Evolutionary conservation across 1,140 invertebrate species (phyloP).

Genomic region (Apis florea): DNA sequence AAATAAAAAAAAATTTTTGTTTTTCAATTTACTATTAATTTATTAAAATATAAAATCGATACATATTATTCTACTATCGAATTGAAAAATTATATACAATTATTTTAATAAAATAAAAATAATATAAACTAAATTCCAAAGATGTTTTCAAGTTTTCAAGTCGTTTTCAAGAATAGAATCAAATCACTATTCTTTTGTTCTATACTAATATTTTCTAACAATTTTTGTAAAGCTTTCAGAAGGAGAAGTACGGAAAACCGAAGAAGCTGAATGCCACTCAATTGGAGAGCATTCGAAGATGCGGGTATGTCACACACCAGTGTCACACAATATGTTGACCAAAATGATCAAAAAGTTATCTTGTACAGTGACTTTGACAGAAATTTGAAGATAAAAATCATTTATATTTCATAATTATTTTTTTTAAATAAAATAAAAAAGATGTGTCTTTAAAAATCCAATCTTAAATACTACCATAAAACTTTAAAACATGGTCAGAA

Average conservation of each 20-base stretch:
- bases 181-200: background rate
- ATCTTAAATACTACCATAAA: background rate
- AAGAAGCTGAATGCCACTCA: conserved; percentile 92
- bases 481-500: background rate
- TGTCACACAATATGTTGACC: conserved; percentile 60
- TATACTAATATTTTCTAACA: conserved; percentile 68
- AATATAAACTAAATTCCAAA: background rate
- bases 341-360: background rate
- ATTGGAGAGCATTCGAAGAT: conserved; percentile 91
- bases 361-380: conserved; percentile 25
- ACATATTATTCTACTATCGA: background rate
- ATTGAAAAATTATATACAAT: background rate
- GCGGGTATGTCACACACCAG: conserved; percentile 87
- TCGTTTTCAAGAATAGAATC: conserved; percentile 11
- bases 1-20: background rate
- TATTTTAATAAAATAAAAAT: background rate
- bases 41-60: background rate
- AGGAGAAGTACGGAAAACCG: conserved; percentile 93
- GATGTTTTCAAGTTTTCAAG: background rate
- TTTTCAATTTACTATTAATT: background rate
- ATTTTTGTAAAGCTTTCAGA: conserved; percentile 91
- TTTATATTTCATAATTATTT: background rate
- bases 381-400: conserved; percentile 1
- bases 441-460: background rate
- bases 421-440: background rate